Percentiles rank a stretch among this genome's conserved stretches.
Conservation (phyloP, 53 echinoderm and acorn worm genomes). For the Paelopatides confundens region DNA sequence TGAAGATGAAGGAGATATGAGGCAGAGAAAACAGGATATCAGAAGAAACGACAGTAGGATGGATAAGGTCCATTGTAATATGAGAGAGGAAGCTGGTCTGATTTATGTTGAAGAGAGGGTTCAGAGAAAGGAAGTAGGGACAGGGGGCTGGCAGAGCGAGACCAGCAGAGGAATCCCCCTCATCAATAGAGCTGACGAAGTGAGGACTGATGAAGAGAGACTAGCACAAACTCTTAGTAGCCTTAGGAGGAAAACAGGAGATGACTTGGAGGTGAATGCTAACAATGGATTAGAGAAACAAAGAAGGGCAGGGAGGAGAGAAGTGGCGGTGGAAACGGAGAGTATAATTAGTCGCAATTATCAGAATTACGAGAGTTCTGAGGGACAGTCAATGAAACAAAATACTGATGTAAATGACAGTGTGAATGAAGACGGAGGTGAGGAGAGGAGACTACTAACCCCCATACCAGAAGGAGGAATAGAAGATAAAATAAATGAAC, state of each 20-base stretch:
- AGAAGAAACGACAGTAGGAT: not conserved
- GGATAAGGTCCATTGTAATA: not conserved
- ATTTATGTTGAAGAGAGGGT: not conserved
- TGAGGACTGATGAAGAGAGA: not conserved
- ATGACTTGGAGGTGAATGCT: not conserved
- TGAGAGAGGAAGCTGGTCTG: not conserved
- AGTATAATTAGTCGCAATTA: not conserved
- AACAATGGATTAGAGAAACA: not conserved
- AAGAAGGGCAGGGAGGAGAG: not conserved
- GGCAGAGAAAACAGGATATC: not conserved
- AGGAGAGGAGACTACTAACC: not conserved
- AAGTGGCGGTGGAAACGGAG: not conserved
- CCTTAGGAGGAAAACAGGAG: not conserved
- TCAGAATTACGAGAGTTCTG: not conserved
- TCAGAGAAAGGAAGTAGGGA: no score
- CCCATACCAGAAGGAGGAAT: conserved; percentile 2
- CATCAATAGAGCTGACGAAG: not conserved
- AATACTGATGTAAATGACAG: not conserved
- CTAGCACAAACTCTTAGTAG: not conserved
- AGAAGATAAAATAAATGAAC: not conserved
- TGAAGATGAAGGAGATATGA: not conserved
- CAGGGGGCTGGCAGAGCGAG: no score
- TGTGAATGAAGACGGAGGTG: not conserved
- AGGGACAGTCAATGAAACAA: not conserved
- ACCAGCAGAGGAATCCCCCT: not conserved